Evolutionary conservation across 2,888 invertebrate species (phyloP).

Genomic region (Lasioglossum marginatum): DNA sequence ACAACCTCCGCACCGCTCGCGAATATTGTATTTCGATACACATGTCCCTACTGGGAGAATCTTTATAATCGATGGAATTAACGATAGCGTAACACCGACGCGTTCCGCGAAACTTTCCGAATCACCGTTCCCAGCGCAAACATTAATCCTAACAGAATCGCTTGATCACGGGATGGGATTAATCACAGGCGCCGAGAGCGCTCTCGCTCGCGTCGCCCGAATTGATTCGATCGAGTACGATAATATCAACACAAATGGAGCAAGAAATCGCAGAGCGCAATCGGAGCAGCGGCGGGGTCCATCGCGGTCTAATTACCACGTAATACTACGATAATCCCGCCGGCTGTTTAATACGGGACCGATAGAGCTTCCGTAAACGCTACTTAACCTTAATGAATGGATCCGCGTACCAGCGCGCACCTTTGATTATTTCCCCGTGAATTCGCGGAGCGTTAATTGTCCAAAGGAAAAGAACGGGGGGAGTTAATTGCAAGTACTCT

Average conservation of each 20-base stretch:
- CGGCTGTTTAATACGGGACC: conserved; percentile 39
- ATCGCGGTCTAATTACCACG: conserved; percentile 58
- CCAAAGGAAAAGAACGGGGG: neutral
- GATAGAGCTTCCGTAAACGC: conserved; percentile 54
- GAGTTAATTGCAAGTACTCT: conserved; percentile 20
- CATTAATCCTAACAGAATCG: conserved; percentile 13
- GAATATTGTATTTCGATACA: neutral
- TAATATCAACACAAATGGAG: conserved; percentile 26
- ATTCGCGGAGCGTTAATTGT: neutral
- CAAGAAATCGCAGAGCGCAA: conserved; percentile 26
- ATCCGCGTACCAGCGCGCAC: conserved; percentile 31
- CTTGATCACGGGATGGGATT: neutral
- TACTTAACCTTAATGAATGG: conserved; percentile 59
- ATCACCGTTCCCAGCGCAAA: neutral
- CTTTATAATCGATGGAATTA: conserved; percentile 2
- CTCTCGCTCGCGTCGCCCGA: neutral
- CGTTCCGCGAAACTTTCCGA: neutral
- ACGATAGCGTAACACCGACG: conserved; percentile 1
- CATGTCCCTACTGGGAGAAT: neutral
- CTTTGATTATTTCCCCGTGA: conserved; percentile 27
- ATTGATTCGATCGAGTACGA: conserved; percentile 22
- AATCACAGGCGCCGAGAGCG: conserved; percentile 4
- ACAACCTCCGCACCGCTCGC: neutral
- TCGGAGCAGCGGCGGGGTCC: conserved; percentile 17
- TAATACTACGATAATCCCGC: conserved; percentile 59